Evolutionary conservation across 2,888 invertebrate species (phyloP).

Genomic region (Drosophila trichaetosa): DNA sequence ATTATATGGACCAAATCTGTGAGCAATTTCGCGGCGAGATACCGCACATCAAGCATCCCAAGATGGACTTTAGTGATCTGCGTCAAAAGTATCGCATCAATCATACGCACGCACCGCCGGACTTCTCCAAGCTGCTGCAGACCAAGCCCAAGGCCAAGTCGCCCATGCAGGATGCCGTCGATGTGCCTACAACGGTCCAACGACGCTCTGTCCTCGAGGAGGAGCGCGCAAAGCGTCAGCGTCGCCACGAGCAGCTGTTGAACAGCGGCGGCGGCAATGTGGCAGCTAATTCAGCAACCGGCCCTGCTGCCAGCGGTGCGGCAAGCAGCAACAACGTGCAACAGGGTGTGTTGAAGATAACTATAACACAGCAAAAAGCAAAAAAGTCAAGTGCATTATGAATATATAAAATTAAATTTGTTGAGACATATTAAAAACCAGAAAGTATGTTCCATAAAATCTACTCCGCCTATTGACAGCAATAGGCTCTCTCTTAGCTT

Average conservation of each 20-base stretch:
- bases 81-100: conserved; percentile 83
- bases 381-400: conserved; percentile 7
- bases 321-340: conserved; percentile 41
- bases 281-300: background rate
- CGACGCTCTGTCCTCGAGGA: conserved; percentile 83
- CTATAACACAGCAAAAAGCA: conserved; percentile 39
- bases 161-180: conserved; percentile 83
- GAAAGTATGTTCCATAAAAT: background rate
- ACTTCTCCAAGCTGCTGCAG: conserved; percentile 83
- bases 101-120: conserved; percentile 80
- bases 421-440: background rate
- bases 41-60: conserved; percentile 91
- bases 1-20: conserved; percentile 95
- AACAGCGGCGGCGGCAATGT: conserved; percentile 48
- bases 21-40: conserved; percentile 96
- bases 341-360: conserved; percentile 69
- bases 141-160: conserved; percentile 83
- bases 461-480: background rate
- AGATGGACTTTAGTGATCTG: conserved; percentile 86
- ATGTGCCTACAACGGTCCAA: conserved; percentile 78
- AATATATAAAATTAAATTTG: conserved; percentile 17
- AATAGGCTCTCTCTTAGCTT: background rate
- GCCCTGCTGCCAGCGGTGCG: background rate
- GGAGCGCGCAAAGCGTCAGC: conserved; percentile 83
- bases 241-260: conserved; percentile 79